These are phyloP conservation scores for Leuciscus idus DNA, from an alignment of 2,113 vertebrate genomes.

Conservation along the genomic window DNA sequence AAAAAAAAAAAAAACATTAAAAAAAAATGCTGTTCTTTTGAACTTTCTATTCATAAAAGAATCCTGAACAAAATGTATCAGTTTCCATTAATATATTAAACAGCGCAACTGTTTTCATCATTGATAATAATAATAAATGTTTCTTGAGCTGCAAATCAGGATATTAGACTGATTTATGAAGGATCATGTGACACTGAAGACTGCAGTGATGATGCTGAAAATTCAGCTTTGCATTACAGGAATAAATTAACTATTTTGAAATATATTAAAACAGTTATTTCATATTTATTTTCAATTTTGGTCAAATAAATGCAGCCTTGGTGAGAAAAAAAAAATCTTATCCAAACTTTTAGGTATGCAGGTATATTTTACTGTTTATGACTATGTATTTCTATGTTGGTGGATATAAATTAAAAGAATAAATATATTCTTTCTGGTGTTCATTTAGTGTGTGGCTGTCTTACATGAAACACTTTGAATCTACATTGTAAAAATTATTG, in stretches of 20 bases:
- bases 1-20: too few species aligned
- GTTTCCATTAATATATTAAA: neutral
- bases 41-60: neutral
- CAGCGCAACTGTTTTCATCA: neutral
- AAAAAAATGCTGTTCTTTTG: neutral
- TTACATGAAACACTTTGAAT: neutral
- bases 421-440: neutral
- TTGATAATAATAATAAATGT: neutral
- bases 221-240: neutral
- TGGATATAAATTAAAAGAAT: neutral
- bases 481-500: neutral
- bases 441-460: neutral
- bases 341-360: too few species aligned
- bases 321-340: neutral
- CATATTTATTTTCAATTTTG: neutral
- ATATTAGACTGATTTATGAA: neutral
- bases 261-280: neutral
- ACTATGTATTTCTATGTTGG: neutral
- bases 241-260: neutral
- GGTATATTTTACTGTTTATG: neutral
- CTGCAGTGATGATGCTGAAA: neutral
- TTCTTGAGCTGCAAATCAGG: neutral
- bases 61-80: too few species aligned
- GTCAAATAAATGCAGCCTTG: neutral
- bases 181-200: neutral